A percentile compares a stretch with the other conserved stretches of the same genome.
Evolutionary conservation across 2,888 invertebrate genomes (phyloP).

Genomic region (Phaedon cochleariae): DNA sequence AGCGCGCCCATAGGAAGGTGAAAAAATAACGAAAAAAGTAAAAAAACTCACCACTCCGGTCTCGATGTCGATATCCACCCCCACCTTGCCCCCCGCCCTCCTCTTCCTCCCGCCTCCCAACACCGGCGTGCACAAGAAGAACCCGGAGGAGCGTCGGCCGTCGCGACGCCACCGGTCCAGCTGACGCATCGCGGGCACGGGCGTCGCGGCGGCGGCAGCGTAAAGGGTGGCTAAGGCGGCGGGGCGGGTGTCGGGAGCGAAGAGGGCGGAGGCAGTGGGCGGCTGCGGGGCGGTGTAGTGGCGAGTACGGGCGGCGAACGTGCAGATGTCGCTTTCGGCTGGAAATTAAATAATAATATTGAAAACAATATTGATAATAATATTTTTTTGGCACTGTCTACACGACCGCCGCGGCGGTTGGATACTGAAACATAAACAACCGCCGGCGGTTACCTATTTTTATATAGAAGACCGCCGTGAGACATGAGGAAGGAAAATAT

Average conservation of each 20-base stretch:
- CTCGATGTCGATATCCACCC: conserved; percentile 90
- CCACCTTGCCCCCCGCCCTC: conserved; percentile 73
- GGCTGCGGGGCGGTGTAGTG: conserved; percentile 79
- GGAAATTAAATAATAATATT: conserved; percentile 54
- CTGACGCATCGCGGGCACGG: conserved; percentile 72
- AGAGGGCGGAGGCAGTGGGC: conserved; percentile 76
- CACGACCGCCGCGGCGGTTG: too few relatives aligned
- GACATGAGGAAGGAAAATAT: too few relatives aligned
- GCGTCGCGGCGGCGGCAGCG: conserved; percentile 75
- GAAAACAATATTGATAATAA: too few relatives aligned
- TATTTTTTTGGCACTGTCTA: too few relatives aligned
- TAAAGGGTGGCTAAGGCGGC: conserved; percentile 77
- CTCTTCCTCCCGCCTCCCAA: conserved; percentile 75
- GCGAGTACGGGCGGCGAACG: conserved; percentile 81
- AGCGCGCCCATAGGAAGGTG: neutral
- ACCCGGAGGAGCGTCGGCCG: conserved; percentile 70
- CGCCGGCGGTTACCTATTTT: too few relatives aligned
- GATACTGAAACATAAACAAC: too few relatives aligned
- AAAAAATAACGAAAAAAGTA: conserved; percentile 13
- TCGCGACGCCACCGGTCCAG: conserved; percentile 75
- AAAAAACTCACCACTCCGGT: conserved; percentile 80
- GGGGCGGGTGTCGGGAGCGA: conserved; percentile 78
- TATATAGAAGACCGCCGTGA: too few relatives aligned
- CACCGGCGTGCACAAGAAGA: conserved; percentile 84
- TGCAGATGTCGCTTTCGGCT: conserved; percentile 93